Percentiles rank a stretch among this genome's conserved stretches.
Evolutionary conservation across 1,140 invertebrate genomes (phyloP).

Genomic region (Medauroidea extradentata): DNA sequence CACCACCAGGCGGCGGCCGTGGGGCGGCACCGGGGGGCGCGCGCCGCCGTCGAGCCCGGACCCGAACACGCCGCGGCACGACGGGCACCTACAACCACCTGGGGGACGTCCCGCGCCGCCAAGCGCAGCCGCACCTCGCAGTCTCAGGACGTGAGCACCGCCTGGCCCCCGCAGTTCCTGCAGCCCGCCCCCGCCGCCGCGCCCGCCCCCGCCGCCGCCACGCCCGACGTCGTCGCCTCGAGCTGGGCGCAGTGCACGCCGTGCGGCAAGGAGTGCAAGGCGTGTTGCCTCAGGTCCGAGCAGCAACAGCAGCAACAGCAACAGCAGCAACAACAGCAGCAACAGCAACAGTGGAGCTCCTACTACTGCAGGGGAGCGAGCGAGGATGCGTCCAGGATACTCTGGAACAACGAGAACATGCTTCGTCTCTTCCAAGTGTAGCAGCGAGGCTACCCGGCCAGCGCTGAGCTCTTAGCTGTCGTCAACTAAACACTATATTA

Average conservation of each 20-base stretch:
- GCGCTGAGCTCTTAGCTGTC: too few species aligned
- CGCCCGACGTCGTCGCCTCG: too few species aligned
- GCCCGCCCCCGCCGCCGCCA: background rate
- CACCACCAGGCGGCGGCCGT: conserved; percentile 1
- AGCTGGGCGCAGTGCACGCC: conserved; percentile 7
- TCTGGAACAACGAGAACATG: conserved; percentile 24
- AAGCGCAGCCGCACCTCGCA: conserved; percentile 6
- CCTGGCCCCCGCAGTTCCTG: background rate
- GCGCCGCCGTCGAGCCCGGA: conserved; percentile 12
- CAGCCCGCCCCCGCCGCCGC: background rate
- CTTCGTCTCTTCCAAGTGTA: conserved; percentile 22
- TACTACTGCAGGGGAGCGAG: conserved; percentile 15
- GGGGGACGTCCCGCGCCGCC: background rate
- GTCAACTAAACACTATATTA: too few species aligned
- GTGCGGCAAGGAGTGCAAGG: background rate
- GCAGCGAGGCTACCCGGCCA: background rate
- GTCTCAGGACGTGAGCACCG: background rate
- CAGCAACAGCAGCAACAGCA: too few species aligned
- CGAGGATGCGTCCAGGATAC: conserved; percentile 17
- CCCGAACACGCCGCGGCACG: conserved; percentile 11
- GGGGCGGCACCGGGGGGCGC: background rate
- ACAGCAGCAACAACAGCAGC: too few species aligned
- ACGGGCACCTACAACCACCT: background rate
- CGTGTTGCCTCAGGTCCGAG: too few species aligned
- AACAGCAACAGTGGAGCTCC: conserved; percentile 13